These are phyloP conservation scores for Caenorhabditis macrosperma DNA, from an alignment of 2,888 invertebrate species.

Conservation along the genomic window DNA sequence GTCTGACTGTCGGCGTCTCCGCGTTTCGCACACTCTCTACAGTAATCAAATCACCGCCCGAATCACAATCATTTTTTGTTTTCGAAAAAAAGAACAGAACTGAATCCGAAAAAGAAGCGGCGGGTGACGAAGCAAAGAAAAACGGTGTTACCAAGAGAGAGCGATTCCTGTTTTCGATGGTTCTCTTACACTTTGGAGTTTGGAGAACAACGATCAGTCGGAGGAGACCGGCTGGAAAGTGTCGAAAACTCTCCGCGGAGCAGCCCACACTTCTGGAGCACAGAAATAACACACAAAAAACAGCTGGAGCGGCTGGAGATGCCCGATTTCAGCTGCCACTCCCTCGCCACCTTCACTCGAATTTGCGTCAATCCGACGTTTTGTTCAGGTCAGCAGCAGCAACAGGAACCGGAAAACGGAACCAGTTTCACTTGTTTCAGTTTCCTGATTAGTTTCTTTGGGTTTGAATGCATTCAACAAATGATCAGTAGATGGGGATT, in stretches of 20 bases:
- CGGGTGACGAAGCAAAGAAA: too few relatives aligned
- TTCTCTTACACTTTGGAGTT: too few relatives aligned
- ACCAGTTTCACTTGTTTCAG: slow-evolving; percentile 38
- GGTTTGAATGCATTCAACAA: not conserved
- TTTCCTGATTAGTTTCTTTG: slow-evolving; percentile 33
- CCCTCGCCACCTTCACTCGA: slow-evolving; percentile 38
- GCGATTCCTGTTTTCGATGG: too few relatives aligned
- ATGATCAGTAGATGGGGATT: not conserved
- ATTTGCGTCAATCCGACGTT: slow-evolving; percentile 34
- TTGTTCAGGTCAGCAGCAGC: not conserved
- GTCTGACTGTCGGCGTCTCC: slow-evolving; percentile 23
- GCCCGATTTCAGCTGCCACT: slow-evolving; percentile 26
- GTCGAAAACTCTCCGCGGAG: too few relatives aligned
- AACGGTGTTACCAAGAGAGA: too few relatives aligned
- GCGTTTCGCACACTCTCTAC: slow-evolving; percentile 11
- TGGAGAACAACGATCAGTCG: too few relatives aligned
- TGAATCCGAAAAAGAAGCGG: slow-evolving; percentile 16
- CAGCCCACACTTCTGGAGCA: too few relatives aligned
- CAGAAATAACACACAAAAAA: slow-evolving; percentile 13
- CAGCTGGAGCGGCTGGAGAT: not conserved
- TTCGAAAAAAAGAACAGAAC: slow-evolving; percentile 22
- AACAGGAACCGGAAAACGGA: slow-evolving; percentile 45
- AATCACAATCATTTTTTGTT: slow-evolving; percentile 23
- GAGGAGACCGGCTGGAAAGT: too few relatives aligned
- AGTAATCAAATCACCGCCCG: slow-evolving; percentile 47